Percentiles rank a stretch among this genome's conserved stretches.
Conservation (phyloP, 1,140 invertebrate species). For the Drosophila prosaltans region DNA sequence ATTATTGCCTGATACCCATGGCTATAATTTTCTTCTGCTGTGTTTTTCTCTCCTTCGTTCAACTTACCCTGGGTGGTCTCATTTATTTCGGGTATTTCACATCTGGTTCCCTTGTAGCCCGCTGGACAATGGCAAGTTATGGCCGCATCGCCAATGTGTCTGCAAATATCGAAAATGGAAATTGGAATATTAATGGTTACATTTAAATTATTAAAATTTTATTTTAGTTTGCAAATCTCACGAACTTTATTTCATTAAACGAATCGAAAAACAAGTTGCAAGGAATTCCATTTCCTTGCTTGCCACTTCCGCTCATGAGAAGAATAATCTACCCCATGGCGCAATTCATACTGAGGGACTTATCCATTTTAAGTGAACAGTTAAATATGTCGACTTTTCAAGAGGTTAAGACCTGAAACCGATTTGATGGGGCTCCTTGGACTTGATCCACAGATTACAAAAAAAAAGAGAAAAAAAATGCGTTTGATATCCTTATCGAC, state of each 20-base stretch:
- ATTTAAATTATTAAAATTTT: neutral
- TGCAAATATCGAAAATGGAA: conserved; percentile 73
- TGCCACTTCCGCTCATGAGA: neutral
- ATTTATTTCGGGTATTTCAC: conserved; percentile 85
- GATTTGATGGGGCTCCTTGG: neutral
- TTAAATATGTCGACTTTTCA: neutral
- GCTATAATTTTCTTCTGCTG: conserved; percentile 27
- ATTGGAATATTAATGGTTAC: neutral
- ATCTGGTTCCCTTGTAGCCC: conserved; percentile 87
- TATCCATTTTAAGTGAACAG: neutral
- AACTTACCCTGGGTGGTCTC: conserved; percentile 78
- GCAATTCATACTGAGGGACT: neutral
- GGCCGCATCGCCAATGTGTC: conserved; percentile 88
- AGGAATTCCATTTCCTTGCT: too few species aligned
- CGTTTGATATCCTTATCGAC: neutral
- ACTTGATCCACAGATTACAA: neutral
- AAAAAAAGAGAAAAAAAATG: neutral
- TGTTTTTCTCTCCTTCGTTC: neutral
- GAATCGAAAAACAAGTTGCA: too few species aligned
- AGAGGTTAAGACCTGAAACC: neutral
- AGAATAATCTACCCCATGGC: neutral
- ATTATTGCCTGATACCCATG: conserved; percentile 48
- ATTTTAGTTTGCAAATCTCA: neutral
- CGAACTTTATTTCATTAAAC: too few species aligned
- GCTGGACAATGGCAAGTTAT: conserved; percentile 87